Conservation (phyloP, 2,797 vertebrate genomes). For the Pseudochirops cupreus region DNA sequence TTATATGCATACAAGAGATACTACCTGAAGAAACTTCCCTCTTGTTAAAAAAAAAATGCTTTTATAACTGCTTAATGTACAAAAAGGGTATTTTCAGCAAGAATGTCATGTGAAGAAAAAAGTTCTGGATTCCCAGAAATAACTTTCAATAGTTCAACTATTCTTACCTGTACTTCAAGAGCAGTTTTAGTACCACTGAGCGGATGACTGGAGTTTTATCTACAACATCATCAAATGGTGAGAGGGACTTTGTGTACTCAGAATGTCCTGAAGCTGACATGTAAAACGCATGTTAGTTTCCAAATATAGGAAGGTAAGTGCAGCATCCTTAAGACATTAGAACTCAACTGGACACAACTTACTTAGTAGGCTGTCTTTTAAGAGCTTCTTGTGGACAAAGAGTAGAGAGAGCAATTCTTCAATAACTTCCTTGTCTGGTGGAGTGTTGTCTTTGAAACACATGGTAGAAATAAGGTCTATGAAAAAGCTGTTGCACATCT, state of each 20-base stretch:
- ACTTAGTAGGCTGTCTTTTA: conserved; percentile 67
- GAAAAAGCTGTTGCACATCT: conserved; percentile 94
- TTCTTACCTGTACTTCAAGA: conserved; percentile 95
- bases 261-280: conserved; percentile 71
- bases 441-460: conserved; percentile 95
- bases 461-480: conserved; percentile 93
- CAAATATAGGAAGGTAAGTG: neutral
- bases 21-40: neutral
- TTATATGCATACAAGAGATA: too few relatives aligned
- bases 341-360: conserved; percentile 42
- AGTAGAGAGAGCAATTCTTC: conserved; percentile 89
- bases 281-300: neutral
- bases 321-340: too few relatives aligned
- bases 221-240: conserved; percentile 94
- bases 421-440: conserved; percentile 89
- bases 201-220: conserved; percentile 95
- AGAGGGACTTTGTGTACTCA: conserved; percentile 91
- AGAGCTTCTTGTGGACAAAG: conserved; percentile 84
- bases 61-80: neutral
- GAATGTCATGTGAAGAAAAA: neutral
- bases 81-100: neutral
- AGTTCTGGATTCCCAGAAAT: neutral
- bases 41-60: neutral
- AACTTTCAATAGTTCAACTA: accelerated
- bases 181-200: conserved; percentile 95